Conservation (phyloP, 2,113 vertebrate species). For the Jaculus jaculus region DNA sequence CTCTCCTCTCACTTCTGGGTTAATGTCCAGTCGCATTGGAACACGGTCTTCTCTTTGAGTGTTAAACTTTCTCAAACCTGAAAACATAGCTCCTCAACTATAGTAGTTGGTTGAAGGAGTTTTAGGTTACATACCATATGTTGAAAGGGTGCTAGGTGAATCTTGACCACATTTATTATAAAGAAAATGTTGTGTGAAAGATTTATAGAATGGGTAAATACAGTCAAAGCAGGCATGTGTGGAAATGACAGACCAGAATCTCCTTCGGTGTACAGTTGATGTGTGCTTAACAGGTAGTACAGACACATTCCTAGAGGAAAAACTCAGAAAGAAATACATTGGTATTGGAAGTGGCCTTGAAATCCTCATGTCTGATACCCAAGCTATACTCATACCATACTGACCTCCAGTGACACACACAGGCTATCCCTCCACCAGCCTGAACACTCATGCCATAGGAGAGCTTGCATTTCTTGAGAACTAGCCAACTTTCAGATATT, state of each 20-base stretch:
- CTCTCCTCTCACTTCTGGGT: background rate
- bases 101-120: background rate
- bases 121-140: background rate
- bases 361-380: too few species aligned
- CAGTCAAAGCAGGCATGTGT: background rate
- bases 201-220: too few species aligned
- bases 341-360: background rate
- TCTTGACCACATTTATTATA: background rate
- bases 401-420: too few species aligned
- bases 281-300: background rate
- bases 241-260: background rate
- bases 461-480: background rate
- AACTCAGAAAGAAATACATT: background rate
- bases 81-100: background rate
- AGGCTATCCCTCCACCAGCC: background rate
- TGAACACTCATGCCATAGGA: background rate
- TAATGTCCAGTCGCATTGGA: background rate
- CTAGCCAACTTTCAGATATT: background rate
- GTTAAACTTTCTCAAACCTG: background rate
- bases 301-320: too few species aligned
- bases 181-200: background rate
- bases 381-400: background rate
- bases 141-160: background rate
- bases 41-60: background rate
- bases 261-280: background rate